A percentile compares a stretch with the other conserved stretches of the same genome.
Evolutionary conservation across 1,140 invertebrate genomes (phyloP).

Genomic region (Adelges cooleyi): DNA sequence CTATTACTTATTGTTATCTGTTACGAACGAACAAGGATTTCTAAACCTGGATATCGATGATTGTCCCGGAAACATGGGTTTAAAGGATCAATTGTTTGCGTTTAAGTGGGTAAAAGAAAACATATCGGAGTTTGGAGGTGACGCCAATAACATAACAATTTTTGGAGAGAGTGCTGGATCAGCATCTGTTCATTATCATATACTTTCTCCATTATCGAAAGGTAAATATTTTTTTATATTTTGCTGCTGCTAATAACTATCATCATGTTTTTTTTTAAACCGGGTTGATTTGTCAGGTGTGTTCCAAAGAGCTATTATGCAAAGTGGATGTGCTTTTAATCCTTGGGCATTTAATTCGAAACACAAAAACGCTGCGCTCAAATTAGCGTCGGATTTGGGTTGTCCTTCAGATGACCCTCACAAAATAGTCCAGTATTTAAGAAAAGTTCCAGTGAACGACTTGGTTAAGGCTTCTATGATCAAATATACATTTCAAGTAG

Average conservation of each 20-base stretch:
- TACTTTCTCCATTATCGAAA: constrained; percentile 44
- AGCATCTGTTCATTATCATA: constrained; percentile 51
- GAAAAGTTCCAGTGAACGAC: constrained; percentile 15
- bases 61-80: constrained; percentile 57
- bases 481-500: constrained; percentile 9
- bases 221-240: no score
- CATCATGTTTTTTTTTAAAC: no score
- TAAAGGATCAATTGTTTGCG: constrained; percentile 62
- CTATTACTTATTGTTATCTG: no score
- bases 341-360: constrained; percentile 45
- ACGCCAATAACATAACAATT: constrained; percentile 56
- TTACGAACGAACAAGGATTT: no score
- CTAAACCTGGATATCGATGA: constrained; percentile 50
- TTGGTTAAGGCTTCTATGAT: constrained; percentile 26
- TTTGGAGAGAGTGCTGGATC: constrained; percentile 58
- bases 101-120: constrained; percentile 61
- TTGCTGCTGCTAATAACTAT: no score
- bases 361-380: constrained; percentile 4
- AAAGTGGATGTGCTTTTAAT: constrained; percentile 52
- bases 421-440: constrained; percentile 29
- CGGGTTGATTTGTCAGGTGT: no score
- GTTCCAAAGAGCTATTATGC: constrained; percentile 38
- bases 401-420: constrained; percentile 15
- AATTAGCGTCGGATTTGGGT: constrained; percentile 26
- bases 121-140: constrained; percentile 60